Conservation (phyloP, 2,113 vertebrate genomes). For the cat (Felis catus) region F.catus_Fca126_mat1.0 CM031411.1:30022501-30023000, state of each 20-base stretch:
- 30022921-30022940: background rate
- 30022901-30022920: background rate
- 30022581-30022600: background rate
- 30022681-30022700: background rate
- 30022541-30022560: constrained; percentile 16
- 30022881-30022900: background rate
- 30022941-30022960: background rate
- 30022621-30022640: background rate
- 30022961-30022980: background rate
- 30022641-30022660: background rate
- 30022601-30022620: background rate
- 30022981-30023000: background rate
- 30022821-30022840: background rate
- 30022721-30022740: background rate
- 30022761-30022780: background rate
- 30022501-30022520: background rate
- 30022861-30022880: background rate
- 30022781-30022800: background rate
- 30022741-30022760: background rate
- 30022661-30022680: background rate
- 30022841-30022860: background rate
- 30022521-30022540: background rate
- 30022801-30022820: background rate
- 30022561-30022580: background rate
- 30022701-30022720: background rate